Conservation (phyloP, 2,797 vertebrate genomes). For the Myotis findleyi region DNA sequence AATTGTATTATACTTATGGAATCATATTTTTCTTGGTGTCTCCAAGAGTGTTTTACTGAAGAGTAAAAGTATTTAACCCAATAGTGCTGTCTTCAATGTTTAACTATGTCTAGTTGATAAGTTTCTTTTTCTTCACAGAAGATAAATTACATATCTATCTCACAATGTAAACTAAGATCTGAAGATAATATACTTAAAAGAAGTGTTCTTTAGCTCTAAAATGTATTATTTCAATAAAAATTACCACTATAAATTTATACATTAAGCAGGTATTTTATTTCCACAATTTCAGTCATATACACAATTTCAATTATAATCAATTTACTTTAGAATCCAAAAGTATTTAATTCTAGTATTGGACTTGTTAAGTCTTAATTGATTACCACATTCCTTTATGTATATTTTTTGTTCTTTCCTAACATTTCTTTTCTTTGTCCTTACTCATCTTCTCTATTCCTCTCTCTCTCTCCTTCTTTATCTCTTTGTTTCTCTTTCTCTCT, state of each 20-base stretch:
- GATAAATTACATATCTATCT: not conserved
- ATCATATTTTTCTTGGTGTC: not conserved
- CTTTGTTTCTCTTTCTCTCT: not conserved
- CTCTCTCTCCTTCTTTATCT: not conserved
- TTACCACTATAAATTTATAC: not conserved
- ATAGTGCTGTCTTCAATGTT: not conserved
- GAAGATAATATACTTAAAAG: not conserved
- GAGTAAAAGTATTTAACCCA: not conserved
- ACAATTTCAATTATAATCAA: slow-evolving; percentile 12
- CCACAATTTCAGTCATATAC: not conserved
- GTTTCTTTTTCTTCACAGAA: not conserved
- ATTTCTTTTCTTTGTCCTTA: not conserved
- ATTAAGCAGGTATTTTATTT: not conserved
- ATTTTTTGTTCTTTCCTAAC: not conserved
- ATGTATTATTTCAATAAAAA: not conserved
- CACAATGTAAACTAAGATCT: not conserved
- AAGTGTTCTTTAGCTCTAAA: not conserved
- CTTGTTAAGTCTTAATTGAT: not conserved
- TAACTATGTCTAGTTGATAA: not conserved
- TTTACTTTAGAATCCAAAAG: not conserved
- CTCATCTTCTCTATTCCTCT: not conserved
- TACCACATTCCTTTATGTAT: not conserved
- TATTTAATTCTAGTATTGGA: not conserved
- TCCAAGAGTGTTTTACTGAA: not conserved
- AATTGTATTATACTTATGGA: not conserved